Conservation (phyloP, 2,113 vertebrate genomes). For the Poicephalus meyeri region DNA sequence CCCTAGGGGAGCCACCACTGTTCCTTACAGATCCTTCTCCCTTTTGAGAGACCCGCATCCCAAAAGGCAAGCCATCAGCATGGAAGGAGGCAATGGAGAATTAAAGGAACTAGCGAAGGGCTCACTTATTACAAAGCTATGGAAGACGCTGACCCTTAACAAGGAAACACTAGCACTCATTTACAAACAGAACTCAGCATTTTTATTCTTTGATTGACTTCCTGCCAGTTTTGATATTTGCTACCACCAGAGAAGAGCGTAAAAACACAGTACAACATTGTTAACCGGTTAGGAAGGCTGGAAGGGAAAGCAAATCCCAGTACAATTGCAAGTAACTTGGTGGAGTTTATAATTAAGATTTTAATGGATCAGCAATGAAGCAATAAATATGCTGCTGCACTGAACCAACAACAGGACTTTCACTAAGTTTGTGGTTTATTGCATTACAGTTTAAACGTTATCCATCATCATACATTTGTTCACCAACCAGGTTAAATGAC, state of each 20-base stretch:
- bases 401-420: conserved; percentile 31
- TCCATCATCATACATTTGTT: conserved; percentile 18
- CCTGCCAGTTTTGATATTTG: conserved; percentile 40
- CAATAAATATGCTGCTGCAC: conserved; percentile 36
- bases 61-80: not conserved
- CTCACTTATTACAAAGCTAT: not conserved
- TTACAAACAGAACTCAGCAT: conserved; percentile 58
- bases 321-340: conserved; percentile 46
- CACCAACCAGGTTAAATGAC: conserved; percentile 4
- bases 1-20: not conserved
- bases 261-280: conserved; percentile 63
- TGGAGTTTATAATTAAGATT: not conserved
- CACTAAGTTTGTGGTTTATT: conserved; percentile 42
- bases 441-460: conserved; percentile 52
- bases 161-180: conserved; percentile 57
- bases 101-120: not conserved
- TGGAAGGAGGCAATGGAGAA: not conserved
- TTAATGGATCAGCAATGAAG: conserved; percentile 2
- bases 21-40: not conserved
- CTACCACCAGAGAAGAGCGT: conserved; percentile 48
- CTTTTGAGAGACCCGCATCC: not conserved
- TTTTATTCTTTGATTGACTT: conserved; percentile 66
- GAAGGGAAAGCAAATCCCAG: conserved; percentile 53
- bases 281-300: conserved; percentile 43
- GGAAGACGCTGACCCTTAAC: not conserved